A percentile compares a stretch with the other conserved stretches of the same genome.
Conservation (phyloP, 2,888 invertebrate species). For the Leptinotarsa tumamoca region DNA sequence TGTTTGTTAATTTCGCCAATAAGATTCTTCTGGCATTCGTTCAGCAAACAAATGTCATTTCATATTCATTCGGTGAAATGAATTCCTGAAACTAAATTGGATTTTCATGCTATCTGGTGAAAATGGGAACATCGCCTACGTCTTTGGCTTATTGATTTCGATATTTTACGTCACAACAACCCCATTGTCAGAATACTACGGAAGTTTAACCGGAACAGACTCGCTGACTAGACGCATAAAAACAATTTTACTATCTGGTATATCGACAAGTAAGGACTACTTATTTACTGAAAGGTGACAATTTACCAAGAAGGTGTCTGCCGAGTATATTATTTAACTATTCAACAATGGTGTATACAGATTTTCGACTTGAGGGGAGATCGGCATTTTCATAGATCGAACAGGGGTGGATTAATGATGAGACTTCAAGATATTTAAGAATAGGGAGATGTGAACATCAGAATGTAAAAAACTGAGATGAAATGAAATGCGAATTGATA, state of each 20-base stretch:
- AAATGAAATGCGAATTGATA: too few relatives aligned
- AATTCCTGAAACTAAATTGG: background rate
- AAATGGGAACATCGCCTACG: slow-evolving; percentile 2
- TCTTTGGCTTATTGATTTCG: slow-evolving; percentile 16
- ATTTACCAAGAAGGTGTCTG: background rate
- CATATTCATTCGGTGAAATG: background rate
- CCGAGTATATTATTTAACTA: background rate
- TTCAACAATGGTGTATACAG: background rate
- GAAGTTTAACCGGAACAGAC: slow-evolving; percentile 19
- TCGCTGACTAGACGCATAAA: slow-evolving; percentile 19
- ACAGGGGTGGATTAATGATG: too few relatives aligned
- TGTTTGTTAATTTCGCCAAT: background rate
- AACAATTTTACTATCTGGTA: background rate
- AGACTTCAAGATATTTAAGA: too few relatives aligned
- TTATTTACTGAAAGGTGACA: slow-evolving; percentile 1
- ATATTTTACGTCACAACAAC: slow-evolving; percentile 18
- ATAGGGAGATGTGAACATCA: too few relatives aligned
- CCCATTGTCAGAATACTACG: slow-evolving; percentile 4
- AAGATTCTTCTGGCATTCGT: background rate
- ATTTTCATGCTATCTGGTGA: background rate
- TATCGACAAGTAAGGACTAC: background rate
- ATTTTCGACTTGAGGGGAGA: too few relatives aligned
- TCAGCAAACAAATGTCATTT: background rate
- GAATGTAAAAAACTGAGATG: too few relatives aligned
- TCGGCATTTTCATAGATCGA: too few relatives aligned